phyloP scores from a whole-genome alignment of 2,113 vertebrate genomes.

The Nansenia antarctica region DNA sequence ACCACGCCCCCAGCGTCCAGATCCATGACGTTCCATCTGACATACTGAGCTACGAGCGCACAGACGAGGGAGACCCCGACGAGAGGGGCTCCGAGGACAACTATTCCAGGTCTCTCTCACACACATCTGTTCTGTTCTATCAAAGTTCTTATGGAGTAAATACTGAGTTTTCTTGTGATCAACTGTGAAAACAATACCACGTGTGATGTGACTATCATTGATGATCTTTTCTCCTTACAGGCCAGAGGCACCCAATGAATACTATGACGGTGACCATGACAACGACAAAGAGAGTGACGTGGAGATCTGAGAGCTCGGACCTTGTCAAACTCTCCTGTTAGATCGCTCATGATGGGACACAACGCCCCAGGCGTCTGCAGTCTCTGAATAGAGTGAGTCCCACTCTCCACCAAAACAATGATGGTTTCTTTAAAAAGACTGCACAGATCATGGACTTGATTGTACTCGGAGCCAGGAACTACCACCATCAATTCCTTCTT shows the following conservation, averaged over 20 bases:
- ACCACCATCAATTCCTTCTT: not conserved
- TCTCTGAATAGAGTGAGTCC: not conserved
- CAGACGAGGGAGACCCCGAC: conserved; percentile 91
- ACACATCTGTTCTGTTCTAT: not conserved
- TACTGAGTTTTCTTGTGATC: not conserved
- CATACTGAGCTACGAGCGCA: conserved; percentile 92
- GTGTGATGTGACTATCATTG: not conserved
- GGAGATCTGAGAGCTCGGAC: conserved; percentile 83
- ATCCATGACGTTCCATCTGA: conserved; percentile 97
- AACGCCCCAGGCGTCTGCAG: not conserved
- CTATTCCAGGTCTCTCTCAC: conserved; percentile 81
- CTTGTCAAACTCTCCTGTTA: not conserved
- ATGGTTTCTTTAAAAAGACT: not conserved
- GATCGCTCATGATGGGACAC: not conserved
- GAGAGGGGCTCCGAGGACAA: conserved; percentile 92
- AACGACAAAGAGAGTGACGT: conserved; percentile 98
- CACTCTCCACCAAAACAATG: not conserved
- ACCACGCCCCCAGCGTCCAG: conserved; percentile 97
- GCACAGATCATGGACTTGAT: not conserved
- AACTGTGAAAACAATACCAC: not conserved
- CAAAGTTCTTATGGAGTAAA: not conserved
- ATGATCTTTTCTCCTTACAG: conserved; percentile 64
- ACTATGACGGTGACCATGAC: conserved; percentile 97
- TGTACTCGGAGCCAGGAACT: not conserved
- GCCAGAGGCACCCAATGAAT: conserved; percentile 93